Evolutionary conservation across 2,797 vertebrate species (phyloP), one percentile per base, ranked within the genome.

Genomic region (Botia kubotai): DNA sequence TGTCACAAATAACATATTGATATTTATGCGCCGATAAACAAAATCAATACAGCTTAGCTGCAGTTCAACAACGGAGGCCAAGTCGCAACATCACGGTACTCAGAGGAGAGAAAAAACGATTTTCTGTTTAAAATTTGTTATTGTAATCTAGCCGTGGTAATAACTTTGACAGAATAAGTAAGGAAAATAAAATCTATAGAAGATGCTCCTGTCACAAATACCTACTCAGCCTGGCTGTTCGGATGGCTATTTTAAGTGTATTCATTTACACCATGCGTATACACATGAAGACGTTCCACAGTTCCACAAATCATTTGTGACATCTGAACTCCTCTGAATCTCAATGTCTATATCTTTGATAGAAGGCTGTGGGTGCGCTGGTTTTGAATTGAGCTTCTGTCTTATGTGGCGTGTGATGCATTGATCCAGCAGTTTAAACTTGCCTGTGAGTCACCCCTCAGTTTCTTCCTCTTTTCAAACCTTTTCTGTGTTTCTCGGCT

Each of bases 11-110:
- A 0, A 1, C 63, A 53, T 46, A 13, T 53, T 14, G 0, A 79
- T 63, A 53, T 72, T 39, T 65, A 53, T 79, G 57, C 1, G n/a
- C 29, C 13, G 68, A 53, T 68, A 72, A 65, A 79, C 77, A 26
- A 70, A 78, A 78, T 78, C 76, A 78, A 79, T 79, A 53, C 7
- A 63, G 57, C 62, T 79, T 53, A 79, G 57, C 29, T 72, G 69
- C 19, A 79, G 43, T 71, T n/a, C 52, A 63, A 52, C 67, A 52
- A 50, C 0, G 2, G 67, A 13, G 4, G 12, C 58, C 26, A 62
- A 12, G 16, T 11, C 68, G 21, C 55, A 72, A 63, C 58, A 55
- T 63, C 7, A 13, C 39, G 5, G 13, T 21, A 69, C 43, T 6
- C 13, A 65, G 43, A 71, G 23, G 2, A 68, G 21, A 43, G 12